Evolutionary conservation across 2,113 vertebrate species (phyloP).

Genomic region (Spheniscus mendiculus): DNA sequence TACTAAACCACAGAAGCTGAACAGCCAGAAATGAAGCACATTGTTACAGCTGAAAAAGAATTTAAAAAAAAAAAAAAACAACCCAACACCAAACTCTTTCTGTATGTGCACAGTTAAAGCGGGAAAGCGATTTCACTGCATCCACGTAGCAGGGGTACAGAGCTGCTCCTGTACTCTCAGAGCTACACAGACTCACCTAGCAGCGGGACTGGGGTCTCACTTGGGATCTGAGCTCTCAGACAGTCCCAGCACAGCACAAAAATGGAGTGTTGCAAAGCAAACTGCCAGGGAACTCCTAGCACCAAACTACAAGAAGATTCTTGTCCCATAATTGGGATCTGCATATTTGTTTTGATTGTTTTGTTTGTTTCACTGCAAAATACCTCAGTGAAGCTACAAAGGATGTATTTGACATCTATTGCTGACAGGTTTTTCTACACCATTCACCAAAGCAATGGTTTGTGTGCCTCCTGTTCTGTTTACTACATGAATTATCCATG

Average conservation of each 20-base stretch:
- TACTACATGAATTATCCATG: neutral
- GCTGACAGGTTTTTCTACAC: slow-evolving; percentile 13
- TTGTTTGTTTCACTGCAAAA: neutral
- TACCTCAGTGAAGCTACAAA: slow-evolving; percentile 13
- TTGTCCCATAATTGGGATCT: neutral
- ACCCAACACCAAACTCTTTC: neutral
- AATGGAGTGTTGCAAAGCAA: neutral
- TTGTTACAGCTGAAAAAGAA: neutral
- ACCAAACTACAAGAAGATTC: neutral
- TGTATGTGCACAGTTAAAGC: neutral
- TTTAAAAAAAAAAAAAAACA: neutral
- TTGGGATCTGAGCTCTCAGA: neutral
- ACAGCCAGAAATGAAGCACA: neutral
- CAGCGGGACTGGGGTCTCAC: neutral
- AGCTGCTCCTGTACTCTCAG: neutral
- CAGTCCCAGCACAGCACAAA: neutral
- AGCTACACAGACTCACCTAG: neutral
- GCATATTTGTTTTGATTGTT: slow-evolving; percentile 24
- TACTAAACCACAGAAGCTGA: neutral
- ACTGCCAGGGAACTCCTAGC: neutral
- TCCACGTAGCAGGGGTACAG: neutral
- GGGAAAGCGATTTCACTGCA: neutral
- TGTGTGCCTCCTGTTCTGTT: neutral
- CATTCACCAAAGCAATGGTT: neutral
- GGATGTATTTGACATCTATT: neutral